Percentiles rank a stretch among this genome's conserved stretches.
phyloP scores from a whole-genome alignment of 2,113 vertebrate genomes.

The Ellobius talpinus region DNA sequence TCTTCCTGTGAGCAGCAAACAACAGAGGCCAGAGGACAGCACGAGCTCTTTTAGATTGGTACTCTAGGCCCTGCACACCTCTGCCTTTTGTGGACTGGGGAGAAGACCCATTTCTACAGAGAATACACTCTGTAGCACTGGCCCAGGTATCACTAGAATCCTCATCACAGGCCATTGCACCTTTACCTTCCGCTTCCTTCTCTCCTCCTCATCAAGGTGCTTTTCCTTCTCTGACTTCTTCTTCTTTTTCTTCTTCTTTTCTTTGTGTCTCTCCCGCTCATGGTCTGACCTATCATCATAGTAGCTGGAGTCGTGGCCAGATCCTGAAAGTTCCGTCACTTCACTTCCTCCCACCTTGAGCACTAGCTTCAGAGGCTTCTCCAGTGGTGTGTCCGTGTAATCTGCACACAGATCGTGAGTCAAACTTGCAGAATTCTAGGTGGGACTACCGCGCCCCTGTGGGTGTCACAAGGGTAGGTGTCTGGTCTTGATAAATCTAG shows the following conservation, averaged over 20 bases:
- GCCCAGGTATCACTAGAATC: neutral
- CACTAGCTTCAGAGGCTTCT: slow-evolving; percentile 97
- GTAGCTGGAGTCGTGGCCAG: slow-evolving; percentile 97
- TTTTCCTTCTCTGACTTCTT: slow-evolving; percentile 98
- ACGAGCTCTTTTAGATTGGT: neutral
- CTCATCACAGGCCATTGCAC: too few relatives aligned
- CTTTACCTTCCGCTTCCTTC: slow-evolving; percentile 94
- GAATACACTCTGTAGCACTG: too few relatives aligned
- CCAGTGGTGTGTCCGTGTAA: slow-evolving; percentile 94
- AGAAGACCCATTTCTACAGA: neutral
- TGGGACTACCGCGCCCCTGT: neutral
- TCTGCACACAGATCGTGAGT: slow-evolving; percentile 84
- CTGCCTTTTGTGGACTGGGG: neutral
- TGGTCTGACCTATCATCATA: slow-evolving; percentile 98
- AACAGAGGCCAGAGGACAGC: neutral
- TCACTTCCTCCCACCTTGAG: slow-evolving; percentile 98
- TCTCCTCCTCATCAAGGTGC: slow-evolving; percentile 94
- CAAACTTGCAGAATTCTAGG: neutral
- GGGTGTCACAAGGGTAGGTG: neutral
- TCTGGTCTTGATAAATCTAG: neutral
- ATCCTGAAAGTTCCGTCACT: slow-evolving; percentile 97
- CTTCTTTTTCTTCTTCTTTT: slow-evolving; percentile 99
- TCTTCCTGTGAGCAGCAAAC: slow-evolving; percentile 89
- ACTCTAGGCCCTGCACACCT: neutral
- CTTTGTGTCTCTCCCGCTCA: slow-evolving; percentile 95